A percentile compares a stretch with the other conserved stretches of the same genome.
Conservation (phyloP, 2,888 invertebrate species). For the Amorpha juglandis region DNA sequence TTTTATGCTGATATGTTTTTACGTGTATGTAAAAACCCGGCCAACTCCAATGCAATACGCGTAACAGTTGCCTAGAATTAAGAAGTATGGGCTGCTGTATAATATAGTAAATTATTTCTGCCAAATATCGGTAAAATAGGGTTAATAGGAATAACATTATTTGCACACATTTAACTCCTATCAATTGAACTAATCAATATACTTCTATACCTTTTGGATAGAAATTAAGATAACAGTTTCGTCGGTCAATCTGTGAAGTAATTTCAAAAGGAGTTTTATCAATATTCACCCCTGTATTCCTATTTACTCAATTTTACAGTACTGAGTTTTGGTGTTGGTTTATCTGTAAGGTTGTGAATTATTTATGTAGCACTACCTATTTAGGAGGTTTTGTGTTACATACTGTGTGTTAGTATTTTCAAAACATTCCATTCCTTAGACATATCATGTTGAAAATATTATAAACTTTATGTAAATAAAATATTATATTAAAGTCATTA, state of each 20-base stretch:
- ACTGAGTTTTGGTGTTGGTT: slow-evolving; percentile 5
- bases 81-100: not conserved
- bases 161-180: too few species aligned
- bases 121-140: not conserved
- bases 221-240: too few species aligned
- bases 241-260: too few species aligned
- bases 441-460: slow-evolving; percentile 46
- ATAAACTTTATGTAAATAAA: slow-evolving; percentile 50
- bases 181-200: too few species aligned
- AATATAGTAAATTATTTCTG: slow-evolving; percentile 1
- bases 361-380: slow-evolving; percentile 26
- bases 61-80: slow-evolving; percentile 41
- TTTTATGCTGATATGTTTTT: slow-evolving; percentile 88
- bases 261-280: too few species aligned
- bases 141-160: too few species aligned
- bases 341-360: slow-evolving; percentile 35
- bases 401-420: slow-evolving; percentile 23
- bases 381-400: slow-evolving; percentile 13
- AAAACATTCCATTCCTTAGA: slow-evolving; percentile 41
- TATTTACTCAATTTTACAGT: too few species aligned
- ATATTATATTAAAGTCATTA: slow-evolving; percentile 42
- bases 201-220: too few species aligned
- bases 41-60: slow-evolving; percentile 80
- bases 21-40: slow-evolving; percentile 92
- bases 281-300: too few species aligned